Conservation (phyloP, 2,113 vertebrate genomes). For the Ancistrus triradiatus region DNA sequence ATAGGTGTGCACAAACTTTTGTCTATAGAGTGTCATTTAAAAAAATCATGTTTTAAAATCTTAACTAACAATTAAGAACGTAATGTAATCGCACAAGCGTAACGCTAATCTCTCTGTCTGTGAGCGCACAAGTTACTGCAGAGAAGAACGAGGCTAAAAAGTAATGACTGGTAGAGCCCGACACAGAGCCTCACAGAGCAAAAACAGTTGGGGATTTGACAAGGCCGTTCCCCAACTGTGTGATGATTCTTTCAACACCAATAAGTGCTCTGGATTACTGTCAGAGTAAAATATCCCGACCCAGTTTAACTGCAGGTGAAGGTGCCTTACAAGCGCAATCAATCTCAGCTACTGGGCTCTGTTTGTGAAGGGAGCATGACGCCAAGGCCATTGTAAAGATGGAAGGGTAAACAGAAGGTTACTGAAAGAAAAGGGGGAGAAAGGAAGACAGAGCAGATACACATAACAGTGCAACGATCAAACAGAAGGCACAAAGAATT, state of each 20-base stretch:
- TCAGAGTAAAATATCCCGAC: conserved; percentile 12
- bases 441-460: not conserved
- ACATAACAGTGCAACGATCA: not conserved
- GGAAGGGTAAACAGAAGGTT: not conserved
- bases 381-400: conserved; percentile 13
- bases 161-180: not conserved
- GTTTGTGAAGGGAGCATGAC: conserved; percentile 1
- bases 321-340: conserved; percentile 14
- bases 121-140: not conserved
- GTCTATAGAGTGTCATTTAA: no score
- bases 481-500: no score
- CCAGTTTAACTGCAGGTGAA: conserved; percentile 7
- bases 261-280: conserved; percentile 23
- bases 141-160: not conserved
- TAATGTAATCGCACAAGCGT: no score
- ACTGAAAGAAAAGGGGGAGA: not conserved
- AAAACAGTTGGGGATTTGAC: conserved; percentile 8
- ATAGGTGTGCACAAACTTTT: no score
- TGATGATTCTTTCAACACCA: conserved; percentile 12
- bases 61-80: no score
- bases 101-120: not conserved
- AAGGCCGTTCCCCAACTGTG: not conserved
- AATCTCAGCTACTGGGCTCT: not conserved
- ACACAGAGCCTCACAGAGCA: not conserved
- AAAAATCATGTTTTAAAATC: no score